Evolutionary conservation across 2,797 vertebrate genomes (phyloP), one percentile per base, ranked within the genome.

Genomic region (Poeciliopsis paucimaculata): DNA sequence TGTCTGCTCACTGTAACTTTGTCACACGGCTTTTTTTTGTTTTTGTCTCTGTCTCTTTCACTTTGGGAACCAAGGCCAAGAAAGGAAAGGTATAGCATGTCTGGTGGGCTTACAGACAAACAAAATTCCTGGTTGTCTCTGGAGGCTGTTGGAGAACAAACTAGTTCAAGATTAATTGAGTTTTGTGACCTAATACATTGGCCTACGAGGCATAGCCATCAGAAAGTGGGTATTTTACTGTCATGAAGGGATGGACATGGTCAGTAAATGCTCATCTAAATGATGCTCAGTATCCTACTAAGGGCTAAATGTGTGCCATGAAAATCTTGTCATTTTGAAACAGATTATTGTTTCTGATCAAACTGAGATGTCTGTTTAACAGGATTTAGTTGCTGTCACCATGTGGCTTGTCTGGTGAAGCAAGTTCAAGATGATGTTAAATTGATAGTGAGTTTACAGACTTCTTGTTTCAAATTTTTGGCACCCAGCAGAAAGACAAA

Each of bases 21-120:
- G 79, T 75, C 74, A 85, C 47, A 62, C 79, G 72, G 13, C 77
- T 82, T 86, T 82, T 82, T 46, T 72, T 82, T 46, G 26, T 20
- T 23, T 57, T 91, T 41, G 0, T 82, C 47, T 86, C 90, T 87
- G 82, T 86, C 83, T 82, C 90, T 76, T 82, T 70, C 4, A 62
- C 43, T 73, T 12, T 26, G 51, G 51, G 74, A 79, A 76, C 68
- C 66, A 55, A 77, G 73, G 83, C 81, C 46, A 77, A 79, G 62
- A 46, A 79, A 80, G 85, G 80, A 79, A 79, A 84, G 49, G 66
- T 66, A 68, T 20, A 75, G 57, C 18, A 8, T 70, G 26, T 66
- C 64, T 79, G 34, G 45, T 51, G 51, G 73, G 51, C 46, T 77
- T 71, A 55, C 73, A 82, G n/a, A 84, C 68, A 79, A 34, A 47